Conservation (phyloP, 2,888 invertebrate genomes). For the Metopia argyrocephala region DNA sequence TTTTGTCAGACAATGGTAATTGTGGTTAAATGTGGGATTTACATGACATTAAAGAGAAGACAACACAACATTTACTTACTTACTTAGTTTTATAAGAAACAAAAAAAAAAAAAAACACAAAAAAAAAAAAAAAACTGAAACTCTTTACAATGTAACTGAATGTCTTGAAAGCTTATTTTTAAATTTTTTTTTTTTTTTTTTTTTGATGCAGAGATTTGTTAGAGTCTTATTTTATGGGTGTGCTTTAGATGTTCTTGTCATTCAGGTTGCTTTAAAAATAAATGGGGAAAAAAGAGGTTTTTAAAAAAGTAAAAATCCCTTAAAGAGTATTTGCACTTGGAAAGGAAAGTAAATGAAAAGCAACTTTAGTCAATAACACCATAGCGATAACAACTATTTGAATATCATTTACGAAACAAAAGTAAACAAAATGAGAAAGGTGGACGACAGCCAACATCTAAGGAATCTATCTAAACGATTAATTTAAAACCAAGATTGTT, state of each 20-base stretch:
- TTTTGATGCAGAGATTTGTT: background rate
- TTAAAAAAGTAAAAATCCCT: conserved; percentile 41
- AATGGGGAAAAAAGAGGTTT: background rate
- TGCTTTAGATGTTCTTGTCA: conserved; percentile 59
- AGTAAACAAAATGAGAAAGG: background rate
- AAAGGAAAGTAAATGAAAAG: conserved; percentile 49
- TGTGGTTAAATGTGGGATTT: conserved; percentile 64
- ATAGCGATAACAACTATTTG: background rate
- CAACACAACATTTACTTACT: conserved; percentile 29
- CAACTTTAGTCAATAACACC: conserved; percentile 27
- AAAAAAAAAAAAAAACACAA: conserved; percentile 14
- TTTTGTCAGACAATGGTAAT: conserved; percentile 62
- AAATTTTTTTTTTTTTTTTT: background rate
- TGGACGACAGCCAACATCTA: background rate
- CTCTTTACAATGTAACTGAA: conserved; percentile 16
- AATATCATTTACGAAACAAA: too few species aligned
- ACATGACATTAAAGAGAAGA: conserved; percentile 60
- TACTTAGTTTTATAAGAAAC: conserved; percentile 6
- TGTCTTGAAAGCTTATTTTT: conserved; percentile 42
- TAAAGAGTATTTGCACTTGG: conserved; percentile 30
- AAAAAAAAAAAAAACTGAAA: too few species aligned
- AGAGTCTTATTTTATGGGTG: conserved; percentile 41
- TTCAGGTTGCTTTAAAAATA: conserved; percentile 1
- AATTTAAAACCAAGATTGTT: conserved; percentile 50
- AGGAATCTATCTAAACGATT: conserved; percentile 9